Evolutionary conservation across 2,888 invertebrate genomes (phyloP).

Genomic region (Liodrosophila aerea): DNA sequence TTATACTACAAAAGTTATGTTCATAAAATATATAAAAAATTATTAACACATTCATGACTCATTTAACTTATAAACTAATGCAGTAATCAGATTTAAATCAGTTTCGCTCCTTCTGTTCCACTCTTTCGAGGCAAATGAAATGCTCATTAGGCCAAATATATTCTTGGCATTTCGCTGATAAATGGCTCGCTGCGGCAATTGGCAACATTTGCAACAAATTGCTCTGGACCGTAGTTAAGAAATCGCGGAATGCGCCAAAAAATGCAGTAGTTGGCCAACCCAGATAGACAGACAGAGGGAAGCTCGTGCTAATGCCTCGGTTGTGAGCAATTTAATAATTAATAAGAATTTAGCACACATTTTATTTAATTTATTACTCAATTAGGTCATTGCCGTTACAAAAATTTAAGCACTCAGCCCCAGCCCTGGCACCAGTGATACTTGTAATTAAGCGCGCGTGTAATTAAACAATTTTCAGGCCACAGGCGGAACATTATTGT

Average conservation of each 20-base stretch:
- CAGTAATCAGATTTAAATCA: no score
- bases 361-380: conserved; percentile 75
- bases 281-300: not conserved
- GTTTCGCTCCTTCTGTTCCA: not conserved
- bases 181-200: conserved; percentile 20
- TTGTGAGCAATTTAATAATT: conserved; percentile 58
- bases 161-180: conserved; percentile 17
- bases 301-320: no score
- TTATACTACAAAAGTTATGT: no score
- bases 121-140: conserved; percentile 5
- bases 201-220: conserved; percentile 47
- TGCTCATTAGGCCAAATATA: conserved; percentile 21
- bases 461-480: conserved; percentile 72
- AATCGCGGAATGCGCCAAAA: conserved; percentile 1
- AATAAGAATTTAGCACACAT: conserved; percentile 72
- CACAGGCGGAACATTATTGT: conserved; percentile 14
- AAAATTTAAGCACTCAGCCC: conserved; percentile 52
- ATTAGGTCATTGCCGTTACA: conserved; percentile 69
- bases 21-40: no score
- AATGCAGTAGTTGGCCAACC: conserved; percentile 17
- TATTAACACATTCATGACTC: no score
- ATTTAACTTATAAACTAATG: no score
- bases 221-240: not conserved
- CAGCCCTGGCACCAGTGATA: conserved; percentile 8
- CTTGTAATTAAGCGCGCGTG: conserved; percentile 55